These are phyloP conservation scores for Synergus gifuensis DNA, from an alignment of 2,888 invertebrate species.

Conservation along the genomic window DNA sequence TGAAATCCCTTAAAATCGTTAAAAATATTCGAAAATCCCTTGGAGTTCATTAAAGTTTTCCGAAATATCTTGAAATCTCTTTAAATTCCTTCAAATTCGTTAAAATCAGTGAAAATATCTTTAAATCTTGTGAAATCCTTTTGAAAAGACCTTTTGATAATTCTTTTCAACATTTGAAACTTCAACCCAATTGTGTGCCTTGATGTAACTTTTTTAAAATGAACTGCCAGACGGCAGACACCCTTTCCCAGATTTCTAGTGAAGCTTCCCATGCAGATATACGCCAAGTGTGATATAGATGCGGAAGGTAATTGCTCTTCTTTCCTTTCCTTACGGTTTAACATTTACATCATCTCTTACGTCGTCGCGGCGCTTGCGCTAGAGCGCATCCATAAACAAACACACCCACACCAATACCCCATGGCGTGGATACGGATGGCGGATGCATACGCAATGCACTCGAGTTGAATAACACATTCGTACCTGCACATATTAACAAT, in stretches of 20 bases:
- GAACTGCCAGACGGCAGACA: background rate
- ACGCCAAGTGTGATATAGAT: background rate
- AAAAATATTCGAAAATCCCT: no score
- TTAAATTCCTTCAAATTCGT: no score
- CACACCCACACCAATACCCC: conserved; percentile 10
- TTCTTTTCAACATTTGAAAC: no score
- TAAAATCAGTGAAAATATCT: no score
- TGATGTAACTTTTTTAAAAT: background rate
- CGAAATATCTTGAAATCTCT: no score
- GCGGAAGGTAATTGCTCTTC: conserved; percentile 26
- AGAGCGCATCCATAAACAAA: conserved; percentile 30
- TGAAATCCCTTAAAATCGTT: no score
- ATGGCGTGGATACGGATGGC: background rate
- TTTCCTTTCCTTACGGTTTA: conserved; percentile 28
- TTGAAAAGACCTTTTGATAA: no score
- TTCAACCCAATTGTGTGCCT: no score
- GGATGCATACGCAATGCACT: conserved; percentile 11
- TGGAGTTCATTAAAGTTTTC: no score
- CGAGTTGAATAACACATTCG: conserved; percentile 30
- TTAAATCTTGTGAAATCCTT: no score
- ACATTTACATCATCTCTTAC: conserved; percentile 25
- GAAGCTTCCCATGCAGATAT: conserved; percentile 1
- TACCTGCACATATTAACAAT: background rate
- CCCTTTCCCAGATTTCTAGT: background rate
- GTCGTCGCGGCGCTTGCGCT: conserved; percentile 3